These are phyloP conservation scores for Aethina tumida DNA, from an alignment of 1,140 invertebrate species.

Conservation along the genomic window DNA sequence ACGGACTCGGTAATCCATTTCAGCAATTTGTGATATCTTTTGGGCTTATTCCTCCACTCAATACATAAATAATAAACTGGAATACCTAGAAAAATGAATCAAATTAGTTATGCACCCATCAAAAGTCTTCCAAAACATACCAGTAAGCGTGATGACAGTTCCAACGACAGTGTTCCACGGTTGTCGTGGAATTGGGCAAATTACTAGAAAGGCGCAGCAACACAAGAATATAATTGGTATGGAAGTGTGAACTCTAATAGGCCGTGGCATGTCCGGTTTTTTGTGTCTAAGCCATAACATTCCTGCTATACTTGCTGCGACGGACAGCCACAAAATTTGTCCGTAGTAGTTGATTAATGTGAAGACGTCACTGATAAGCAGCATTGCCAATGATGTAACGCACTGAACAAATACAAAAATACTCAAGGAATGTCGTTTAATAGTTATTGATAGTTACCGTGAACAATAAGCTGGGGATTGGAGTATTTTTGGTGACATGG, in stretches of 20 bases:
- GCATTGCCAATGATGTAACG: conserved; percentile 58
- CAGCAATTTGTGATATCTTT: conserved; percentile 35
- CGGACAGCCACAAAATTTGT: conserved; percentile 69
- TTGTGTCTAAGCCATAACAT: conserved; percentile 67
- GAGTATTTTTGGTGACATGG: conserved; percentile 63
- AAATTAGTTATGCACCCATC: not conserved
- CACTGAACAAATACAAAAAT: conserved; percentile 46
- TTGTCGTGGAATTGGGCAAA: conserved; percentile 66
- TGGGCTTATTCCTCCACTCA: conserved; percentile 67
- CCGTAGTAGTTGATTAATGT: conserved; percentile 70
- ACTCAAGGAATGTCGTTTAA: not conserved
- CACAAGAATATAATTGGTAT: conserved; percentile 77
- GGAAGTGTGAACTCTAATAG: conserved; percentile 67
- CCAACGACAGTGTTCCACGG: conserved; percentile 78
- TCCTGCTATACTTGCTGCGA: conserved; percentile 63
- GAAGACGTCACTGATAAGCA: conserved; percentile 60
- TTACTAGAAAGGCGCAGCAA: conserved; percentile 71
- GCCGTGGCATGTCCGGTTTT: conserved; percentile 64
- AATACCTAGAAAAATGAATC: conserved; percentile 51
- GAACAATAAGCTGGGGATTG: conserved; percentile 70
- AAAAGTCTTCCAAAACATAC: conserved; percentile 15
- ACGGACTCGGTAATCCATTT: conserved; percentile 37
- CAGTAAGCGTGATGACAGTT: conserved; percentile 65
- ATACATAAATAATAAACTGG: conserved; percentile 86
- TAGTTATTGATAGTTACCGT: conserved; percentile 46